These are phyloP conservation scores for Lindbergichthys nudifrons DNA, from an alignment of 2,797 vertebrate genomes.

Conservation along the genomic window DNA sequence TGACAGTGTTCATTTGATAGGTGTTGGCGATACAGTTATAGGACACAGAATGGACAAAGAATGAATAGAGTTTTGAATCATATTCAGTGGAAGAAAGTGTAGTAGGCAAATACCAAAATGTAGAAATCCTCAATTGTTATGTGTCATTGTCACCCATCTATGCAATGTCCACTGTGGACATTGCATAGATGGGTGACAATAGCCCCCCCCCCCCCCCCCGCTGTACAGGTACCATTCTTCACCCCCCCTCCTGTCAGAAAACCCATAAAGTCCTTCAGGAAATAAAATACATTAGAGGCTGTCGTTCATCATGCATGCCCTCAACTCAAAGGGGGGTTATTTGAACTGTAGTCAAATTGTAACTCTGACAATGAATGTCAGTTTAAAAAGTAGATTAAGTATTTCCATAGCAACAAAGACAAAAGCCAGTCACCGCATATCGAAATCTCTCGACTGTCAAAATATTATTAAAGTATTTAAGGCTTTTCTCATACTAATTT, in stretches of 20 bases:
- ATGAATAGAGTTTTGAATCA: too few species aligned
- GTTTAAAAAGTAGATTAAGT: constrained; percentile 34
- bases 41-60: too few species aligned
- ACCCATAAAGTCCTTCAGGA: constrained; percentile 36
- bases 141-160: too few species aligned
- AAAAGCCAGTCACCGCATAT: constrained; percentile 40
- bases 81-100: too few species aligned
- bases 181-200: too few species aligned
- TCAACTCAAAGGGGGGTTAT: constrained; percentile 50
- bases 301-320: constrained; percentile 29
- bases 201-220: too few species aligned
- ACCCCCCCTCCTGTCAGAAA: neutral
- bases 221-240: too few species aligned
- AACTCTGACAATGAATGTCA: constrained; percentile 42
- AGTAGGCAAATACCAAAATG: too few species aligned
- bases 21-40: too few species aligned
- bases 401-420: constrained; percentile 50
- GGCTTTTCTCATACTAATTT: constrained; percentile 36
- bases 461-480: constrained; percentile 64
- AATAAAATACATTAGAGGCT: constrained; percentile 39
- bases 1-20: too few species aligned
- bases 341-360: constrained; percentile 39
- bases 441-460: constrained; percentile 48
- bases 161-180: too few species aligned
- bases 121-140: too few species aligned